Percentiles rank a stretch among this genome's conserved stretches.
Evolutionary conservation across 2,797 vertebrate species (phyloP).

Genomic region (Amniataba percoides): DNA sequence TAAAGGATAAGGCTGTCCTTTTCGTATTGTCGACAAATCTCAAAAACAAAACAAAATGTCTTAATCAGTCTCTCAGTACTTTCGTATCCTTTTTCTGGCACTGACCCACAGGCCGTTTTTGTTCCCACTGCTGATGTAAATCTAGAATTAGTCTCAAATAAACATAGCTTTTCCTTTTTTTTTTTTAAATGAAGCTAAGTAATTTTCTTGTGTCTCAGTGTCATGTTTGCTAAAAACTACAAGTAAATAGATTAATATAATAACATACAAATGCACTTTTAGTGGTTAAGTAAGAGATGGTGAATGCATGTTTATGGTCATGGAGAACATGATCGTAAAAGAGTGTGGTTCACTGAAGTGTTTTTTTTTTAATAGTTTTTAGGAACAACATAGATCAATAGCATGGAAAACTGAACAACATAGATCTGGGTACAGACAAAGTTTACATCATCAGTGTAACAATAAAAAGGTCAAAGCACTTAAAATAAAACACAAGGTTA

Average conservation of each 20-base stretch:
- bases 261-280: background rate
- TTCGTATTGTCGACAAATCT: constrained; percentile 6
- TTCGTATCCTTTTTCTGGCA: background rate
- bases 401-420: too few relatives aligned
- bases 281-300: background rate
- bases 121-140: background rate
- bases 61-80: background rate
- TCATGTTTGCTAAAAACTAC: too few relatives aligned
- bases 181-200: background rate
- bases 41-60: background rate
- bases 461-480: too few relatives aligned
- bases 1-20: constrained; percentile 1
- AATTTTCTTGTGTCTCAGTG: too few relatives aligned
- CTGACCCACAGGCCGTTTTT: background rate
- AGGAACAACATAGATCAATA: too few relatives aligned
- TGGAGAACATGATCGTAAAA: background rate
- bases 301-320: background rate
- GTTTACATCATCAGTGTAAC: too few relatives aligned
- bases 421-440: too few relatives aligned
- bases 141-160: background rate
- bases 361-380: too few relatives aligned
- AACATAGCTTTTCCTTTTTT: too few relatives aligned
- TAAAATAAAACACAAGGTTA: too few relatives aligned
- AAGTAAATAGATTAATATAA: background rate
- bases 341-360: too few relatives aligned